phyloP scores from a whole-genome alignment of 2,888 invertebrate genomes.

The Encarsia formosa region DNA sequence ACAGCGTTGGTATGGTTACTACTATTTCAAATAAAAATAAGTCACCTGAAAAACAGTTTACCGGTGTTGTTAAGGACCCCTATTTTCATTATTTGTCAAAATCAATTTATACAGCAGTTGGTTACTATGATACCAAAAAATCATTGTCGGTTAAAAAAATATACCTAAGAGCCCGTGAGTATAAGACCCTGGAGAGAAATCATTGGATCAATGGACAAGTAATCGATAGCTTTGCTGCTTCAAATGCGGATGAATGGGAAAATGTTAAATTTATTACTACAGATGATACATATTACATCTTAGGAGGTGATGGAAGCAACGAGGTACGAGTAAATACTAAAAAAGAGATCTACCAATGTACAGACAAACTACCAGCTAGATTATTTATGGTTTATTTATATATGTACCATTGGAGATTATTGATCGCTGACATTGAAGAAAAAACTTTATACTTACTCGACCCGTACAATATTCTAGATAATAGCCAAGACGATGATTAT shows the following conservation, averaged over 20 bases:
- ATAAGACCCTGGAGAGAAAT: background rate
- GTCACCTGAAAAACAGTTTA: background rate
- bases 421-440: background rate
- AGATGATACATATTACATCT: background rate
- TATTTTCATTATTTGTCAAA: background rate
- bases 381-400: background rate
- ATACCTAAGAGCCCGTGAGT: background rate
- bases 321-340: background rate
- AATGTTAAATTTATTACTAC: background rate
- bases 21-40: too few species aligned
- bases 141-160: background rate
- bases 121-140: background rate
- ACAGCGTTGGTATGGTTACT: too few species aligned
- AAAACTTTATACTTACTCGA: background rate
- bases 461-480: background rate
- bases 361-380: background rate
- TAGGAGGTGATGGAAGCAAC: background rate
- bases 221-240: background rate
- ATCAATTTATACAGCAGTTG: background rate
- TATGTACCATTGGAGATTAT: background rate
- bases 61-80: background rate
- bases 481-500: too few species aligned
- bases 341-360: background rate
- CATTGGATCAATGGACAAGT: constrained; percentile 5
- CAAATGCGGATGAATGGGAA: background rate